Percentiles rank a stretch among this genome's conserved stretches.
phyloP scores from a whole-genome alignment of 1,140 invertebrate genomes.

The Saccostrea echinata region DNA sequence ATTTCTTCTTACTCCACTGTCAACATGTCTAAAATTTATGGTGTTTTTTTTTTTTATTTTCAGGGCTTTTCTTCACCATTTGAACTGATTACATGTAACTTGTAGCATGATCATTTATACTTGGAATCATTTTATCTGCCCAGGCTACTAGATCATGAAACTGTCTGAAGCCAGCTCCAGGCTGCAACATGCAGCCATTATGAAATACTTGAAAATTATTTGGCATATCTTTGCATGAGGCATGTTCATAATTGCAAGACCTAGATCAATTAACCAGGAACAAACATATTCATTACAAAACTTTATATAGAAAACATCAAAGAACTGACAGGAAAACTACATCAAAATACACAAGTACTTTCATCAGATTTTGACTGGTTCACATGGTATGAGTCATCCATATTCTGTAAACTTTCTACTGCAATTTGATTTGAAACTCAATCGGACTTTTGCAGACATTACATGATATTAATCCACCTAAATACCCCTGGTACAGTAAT shows the following conservation, averaged over 20 bases:
- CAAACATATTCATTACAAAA: neutral
- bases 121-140: too few species aligned
- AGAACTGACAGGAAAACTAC: neutral
- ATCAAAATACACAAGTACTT: constrained; percentile 6
- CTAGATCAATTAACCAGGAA: neutral
- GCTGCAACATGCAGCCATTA: neutral
- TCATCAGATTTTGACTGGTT: neutral
- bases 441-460: constrained; percentile 34
- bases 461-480: constrained; percentile 28
- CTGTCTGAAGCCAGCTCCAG: neutral
- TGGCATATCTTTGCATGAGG: neutral
- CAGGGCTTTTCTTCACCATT: too few species aligned
- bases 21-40: too few species aligned
- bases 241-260: neutral
- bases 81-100: too few species aligned
- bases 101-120: too few species aligned
- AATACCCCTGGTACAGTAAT: constrained; percentile 25
- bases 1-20: too few species aligned
- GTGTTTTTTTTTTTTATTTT: too few species aligned
- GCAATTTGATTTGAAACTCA: constrained; percentile 26
- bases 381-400: neutral
- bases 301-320: neutral
- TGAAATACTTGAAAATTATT: neutral
- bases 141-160: too few species aligned
- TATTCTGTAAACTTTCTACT: neutral